Evolutionary conservation across 1,140 invertebrate species (phyloP).

Genomic region (Cephus cinctus): DNA sequence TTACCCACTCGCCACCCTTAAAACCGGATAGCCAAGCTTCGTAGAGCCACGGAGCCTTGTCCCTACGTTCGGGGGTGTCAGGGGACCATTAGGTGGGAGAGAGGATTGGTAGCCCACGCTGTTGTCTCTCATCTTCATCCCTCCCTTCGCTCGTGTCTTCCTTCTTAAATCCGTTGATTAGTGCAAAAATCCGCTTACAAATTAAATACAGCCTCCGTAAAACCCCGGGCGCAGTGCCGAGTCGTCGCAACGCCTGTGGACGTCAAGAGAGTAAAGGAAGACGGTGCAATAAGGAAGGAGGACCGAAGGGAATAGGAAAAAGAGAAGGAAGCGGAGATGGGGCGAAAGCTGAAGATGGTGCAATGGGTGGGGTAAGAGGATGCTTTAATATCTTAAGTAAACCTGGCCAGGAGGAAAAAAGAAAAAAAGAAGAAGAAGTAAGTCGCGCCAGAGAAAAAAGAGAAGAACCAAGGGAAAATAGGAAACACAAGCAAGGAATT

Average conservation of each 20-base stretch:
- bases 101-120: too few species aligned
- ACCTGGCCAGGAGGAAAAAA: conserved; percentile 33
- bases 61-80: too few species aligned
- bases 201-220: conserved; percentile 50
- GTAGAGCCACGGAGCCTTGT: too few species aligned
- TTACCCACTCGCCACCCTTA: conserved; percentile 14
- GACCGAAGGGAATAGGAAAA: conserved; percentile 14
- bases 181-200: conserved; percentile 57
- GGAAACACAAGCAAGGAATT: conserved; percentile 49
- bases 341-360: conserved; percentile 15
- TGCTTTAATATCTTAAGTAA: conserved; percentile 58
- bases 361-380: conserved; percentile 27
- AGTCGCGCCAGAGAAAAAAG: conserved; percentile 21
- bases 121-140: too few species aligned
- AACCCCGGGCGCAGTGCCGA: conserved; percentile 28
- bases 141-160: conserved; percentile 14
- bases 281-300: conserved; percentile 20
- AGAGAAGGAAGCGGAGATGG: conserved; percentile 5
- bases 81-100: too few species aligned
- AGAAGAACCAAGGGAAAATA: conserved; percentile 14
- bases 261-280: conserved; percentile 9
- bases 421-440: conserved; percentile 28
- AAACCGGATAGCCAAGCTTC: too few species aligned
- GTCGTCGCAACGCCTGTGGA: conserved; percentile 18
- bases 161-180: conserved; percentile 56